Evolutionary conservation across 2,888 invertebrate genomes (phyloP), one percentile per base, ranked within the genome.

Genomic region (Unio delphinus): DNA sequence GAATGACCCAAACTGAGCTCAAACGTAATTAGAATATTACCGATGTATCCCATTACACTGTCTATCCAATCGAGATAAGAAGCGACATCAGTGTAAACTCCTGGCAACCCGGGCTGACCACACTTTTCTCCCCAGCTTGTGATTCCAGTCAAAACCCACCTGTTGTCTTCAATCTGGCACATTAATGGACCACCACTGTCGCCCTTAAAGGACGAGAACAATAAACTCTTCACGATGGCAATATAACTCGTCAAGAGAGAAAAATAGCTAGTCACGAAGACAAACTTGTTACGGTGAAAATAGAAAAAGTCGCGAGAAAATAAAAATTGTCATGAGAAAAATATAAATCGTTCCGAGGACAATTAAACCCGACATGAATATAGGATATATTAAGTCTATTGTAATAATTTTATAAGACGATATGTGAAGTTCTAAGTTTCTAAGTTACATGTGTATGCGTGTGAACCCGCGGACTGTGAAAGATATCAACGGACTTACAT

Each of bases 121-220:
- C 89, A 88, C 45, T 70, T 65, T 34, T 83, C 82, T 18, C 89
- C 89, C 86, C 87, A 89, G 72, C 86, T 87, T 45, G 84, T 82
- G 17, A 88, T 78, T 20, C 89, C 89, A 18, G 80, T 82, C 72
- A 86, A 75, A 26, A 76, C 68, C 85, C 86, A 88, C 2, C 78
- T 69, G 45, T 69, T 72, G 20, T 62, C 63, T 8, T 58, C 45
- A 20, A 62, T 70, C 55, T 70, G 64, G 70, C 88, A 88, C 79
- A 88, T 84, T 56, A 89, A 70, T 0, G 87, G 88, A 15, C 88
- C 86, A 11, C 89, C 89, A 64, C 86, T 86, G 72, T 89, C 89
- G 34, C 89, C 89, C 86, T 86, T 73, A 0, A 65, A 67, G 34
- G 26, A 20, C 34, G 8, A 34, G 34, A 8, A 45, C 15, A 45